phyloP scores from a whole-genome alignment of 2,888 invertebrate species.

The Eilema sororculum region DNA sequence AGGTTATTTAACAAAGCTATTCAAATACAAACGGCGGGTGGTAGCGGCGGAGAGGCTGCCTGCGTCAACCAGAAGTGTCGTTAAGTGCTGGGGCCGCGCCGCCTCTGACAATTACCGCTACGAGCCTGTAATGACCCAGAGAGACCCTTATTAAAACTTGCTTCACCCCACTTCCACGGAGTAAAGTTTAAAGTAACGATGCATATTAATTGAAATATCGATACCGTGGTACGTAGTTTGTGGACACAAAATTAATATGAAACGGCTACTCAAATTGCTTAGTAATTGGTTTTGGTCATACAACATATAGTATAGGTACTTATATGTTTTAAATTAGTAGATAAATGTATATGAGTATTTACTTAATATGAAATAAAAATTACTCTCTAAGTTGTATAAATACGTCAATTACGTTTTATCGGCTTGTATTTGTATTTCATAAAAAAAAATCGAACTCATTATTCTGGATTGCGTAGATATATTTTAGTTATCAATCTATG shows the following conservation, averaged over 20 bases:
- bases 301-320: too few species aligned
- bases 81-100: constrained; percentile 69
- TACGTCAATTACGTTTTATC: too few species aligned
- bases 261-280: constrained; percentile 40
- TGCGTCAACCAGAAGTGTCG: constrained; percentile 72
- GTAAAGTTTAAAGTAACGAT: constrained; percentile 79
- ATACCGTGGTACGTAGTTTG: constrained; percentile 62
- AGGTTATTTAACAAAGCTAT: constrained; percentile 55
- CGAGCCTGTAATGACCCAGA: constrained; percentile 78
- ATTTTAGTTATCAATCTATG: neutral
- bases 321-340: neutral
- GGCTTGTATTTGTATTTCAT: too few species aligned
- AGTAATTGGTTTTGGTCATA: neutral
- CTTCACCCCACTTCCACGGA: constrained; percentile 70
- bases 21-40: constrained; percentile 62
- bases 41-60: constrained; percentile 60
- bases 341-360: neutral
- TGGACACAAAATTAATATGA: constrained; percentile 48
- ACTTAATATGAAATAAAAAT: too few species aligned
- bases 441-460: too few species aligned
- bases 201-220: constrained; percentile 79
- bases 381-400: too few species aligned
- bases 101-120: constrained; percentile 77
- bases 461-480: too few species aligned
- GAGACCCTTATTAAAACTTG: constrained; percentile 83